Evolutionary conservation across 2,888 invertebrate species (phyloP).

Genomic region (Caenorhabditis panamensis): DNA sequence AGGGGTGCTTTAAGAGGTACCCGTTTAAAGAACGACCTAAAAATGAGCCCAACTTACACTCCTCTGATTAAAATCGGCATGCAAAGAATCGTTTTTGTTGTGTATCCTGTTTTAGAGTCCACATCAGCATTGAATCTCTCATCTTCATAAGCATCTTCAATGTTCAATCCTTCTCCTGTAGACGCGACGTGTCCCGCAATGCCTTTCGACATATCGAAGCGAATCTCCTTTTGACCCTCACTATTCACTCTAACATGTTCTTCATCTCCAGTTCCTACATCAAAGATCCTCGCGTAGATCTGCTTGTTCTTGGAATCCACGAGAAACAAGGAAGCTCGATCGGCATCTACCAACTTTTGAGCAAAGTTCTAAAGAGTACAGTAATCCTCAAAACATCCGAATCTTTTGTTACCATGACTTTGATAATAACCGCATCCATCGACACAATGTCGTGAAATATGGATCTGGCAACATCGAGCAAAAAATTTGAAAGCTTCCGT

Average conservation of each 20-base stretch:
- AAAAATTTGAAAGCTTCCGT: conserved; percentile 85
- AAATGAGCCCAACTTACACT: too few species aligned
- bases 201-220: conserved; percentile 88
- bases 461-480: conserved; percentile 89
- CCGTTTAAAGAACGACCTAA: too few species aligned
- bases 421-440: conserved; percentile 89
- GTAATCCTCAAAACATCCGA: neutral
- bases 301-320: conserved; percentile 87
- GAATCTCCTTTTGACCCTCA: conserved; percentile 76
- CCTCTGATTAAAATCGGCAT: conserved; percentile 90
- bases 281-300: conserved; percentile 90
- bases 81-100: conserved; percentile 88
- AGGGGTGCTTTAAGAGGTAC: too few species aligned
- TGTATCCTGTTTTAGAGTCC: conserved; percentile 84
- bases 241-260: conserved; percentile 71
- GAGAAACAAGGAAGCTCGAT: conserved; percentile 89
- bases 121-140: conserved; percentile 82
- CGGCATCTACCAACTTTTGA: conserved; percentile 89
- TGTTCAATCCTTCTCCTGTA: conserved; percentile 89
- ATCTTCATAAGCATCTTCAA: conserved; percentile 88
- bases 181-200: conserved; percentile 90
- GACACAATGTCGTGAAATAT: conserved; percentile 92
- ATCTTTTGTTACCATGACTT: conserved; percentile 85
- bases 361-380: conserved; percentile 85
- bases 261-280: conserved; percentile 82